Percentiles rank a stretch among this genome's conserved stretches.
Evolutionary conservation across 2,797 vertebrate species (phyloP).

Genomic region (Oophaga sylvatica): DNA sequence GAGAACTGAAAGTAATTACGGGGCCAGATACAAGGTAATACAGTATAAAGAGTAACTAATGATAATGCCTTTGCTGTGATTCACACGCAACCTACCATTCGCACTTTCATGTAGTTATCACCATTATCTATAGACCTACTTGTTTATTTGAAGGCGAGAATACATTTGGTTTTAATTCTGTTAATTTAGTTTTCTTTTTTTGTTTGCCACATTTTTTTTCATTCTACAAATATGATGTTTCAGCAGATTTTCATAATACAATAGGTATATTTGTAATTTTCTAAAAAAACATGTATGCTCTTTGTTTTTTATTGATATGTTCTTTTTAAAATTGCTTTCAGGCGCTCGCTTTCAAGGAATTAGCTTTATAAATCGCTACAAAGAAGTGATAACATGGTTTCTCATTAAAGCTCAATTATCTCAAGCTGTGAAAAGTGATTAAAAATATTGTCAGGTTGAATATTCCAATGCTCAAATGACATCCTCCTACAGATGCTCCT

Average conservation of each 20-base stretch:
- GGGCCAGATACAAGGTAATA: neutral
- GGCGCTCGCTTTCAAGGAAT: constrained; percentile 35
- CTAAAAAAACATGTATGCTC: neutral
- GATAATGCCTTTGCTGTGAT: constrained; percentile 2
- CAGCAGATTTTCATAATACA: neutral
- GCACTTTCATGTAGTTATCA: constrained; percentile 1
- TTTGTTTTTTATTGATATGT: neutral
- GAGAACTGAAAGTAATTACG: neutral
- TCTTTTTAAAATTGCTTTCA: constrained; percentile 2
- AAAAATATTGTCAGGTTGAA: constrained; percentile 57
- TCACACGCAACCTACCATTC: constrained; percentile 8
- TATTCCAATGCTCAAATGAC: constrained; percentile 40
- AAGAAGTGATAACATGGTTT: constrained; percentile 47
- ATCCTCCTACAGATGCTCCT: constrained; percentile 38
- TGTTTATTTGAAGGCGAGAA: constrained; percentile 38
- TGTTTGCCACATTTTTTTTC: constrained; percentile 6
- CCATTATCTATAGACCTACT: constrained; percentile 16
- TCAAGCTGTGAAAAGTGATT: constrained; percentile 59
- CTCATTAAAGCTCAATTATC: constrained; percentile 58
- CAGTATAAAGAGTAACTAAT: neutral
- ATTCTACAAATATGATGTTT: neutral
- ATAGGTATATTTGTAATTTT: neutral
- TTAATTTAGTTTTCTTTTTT: neutral
- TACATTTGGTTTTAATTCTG: neutral
- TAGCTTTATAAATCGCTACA: constrained; percentile 42